Conservation (phyloP, 2,113 vertebrate genomes). For the Lophura nycthemera region DNA sequence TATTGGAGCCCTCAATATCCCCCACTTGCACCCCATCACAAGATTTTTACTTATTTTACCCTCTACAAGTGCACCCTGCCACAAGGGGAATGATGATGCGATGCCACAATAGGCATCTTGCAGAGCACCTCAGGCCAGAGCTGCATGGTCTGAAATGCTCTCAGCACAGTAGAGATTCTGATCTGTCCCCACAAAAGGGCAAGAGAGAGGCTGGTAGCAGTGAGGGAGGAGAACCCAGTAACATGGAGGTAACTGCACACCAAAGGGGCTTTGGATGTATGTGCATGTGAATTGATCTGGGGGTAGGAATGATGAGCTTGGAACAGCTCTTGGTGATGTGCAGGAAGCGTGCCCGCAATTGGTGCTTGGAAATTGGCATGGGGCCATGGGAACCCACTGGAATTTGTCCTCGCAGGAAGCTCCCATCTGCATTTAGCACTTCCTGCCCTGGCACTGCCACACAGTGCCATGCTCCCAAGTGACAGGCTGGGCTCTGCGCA, state of each 20-base stretch:
- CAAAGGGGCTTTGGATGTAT: background rate
- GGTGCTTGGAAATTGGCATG: background rate
- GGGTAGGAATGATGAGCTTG: background rate
- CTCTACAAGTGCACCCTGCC: background rate
- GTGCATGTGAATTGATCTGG: fast-evolving
- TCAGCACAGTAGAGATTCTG: background rate
- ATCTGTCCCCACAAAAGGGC: background rate
- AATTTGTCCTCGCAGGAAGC: background rate
- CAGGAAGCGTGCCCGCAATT: background rate
- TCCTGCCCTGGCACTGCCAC: background rate
- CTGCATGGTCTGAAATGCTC: background rate
- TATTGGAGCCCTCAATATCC: background rate
- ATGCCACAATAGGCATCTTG: background rate
- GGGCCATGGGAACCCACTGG: background rate
- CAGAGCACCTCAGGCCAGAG: background rate
- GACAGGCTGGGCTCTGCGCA: fast-evolving
- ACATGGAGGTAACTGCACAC: fast-evolving
- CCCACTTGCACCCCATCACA: background rate
- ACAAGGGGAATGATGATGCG: background rate
- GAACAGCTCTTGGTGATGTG: background rate
- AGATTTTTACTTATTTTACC: background rate
- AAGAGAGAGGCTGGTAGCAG: background rate
- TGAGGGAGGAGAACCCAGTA: background rate
- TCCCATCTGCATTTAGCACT: background rate
- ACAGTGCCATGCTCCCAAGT: background rate